Evolutionary conservation across 2,113 vertebrate species (phyloP).

Genomic region (Alaudala cheleensis): DNA sequence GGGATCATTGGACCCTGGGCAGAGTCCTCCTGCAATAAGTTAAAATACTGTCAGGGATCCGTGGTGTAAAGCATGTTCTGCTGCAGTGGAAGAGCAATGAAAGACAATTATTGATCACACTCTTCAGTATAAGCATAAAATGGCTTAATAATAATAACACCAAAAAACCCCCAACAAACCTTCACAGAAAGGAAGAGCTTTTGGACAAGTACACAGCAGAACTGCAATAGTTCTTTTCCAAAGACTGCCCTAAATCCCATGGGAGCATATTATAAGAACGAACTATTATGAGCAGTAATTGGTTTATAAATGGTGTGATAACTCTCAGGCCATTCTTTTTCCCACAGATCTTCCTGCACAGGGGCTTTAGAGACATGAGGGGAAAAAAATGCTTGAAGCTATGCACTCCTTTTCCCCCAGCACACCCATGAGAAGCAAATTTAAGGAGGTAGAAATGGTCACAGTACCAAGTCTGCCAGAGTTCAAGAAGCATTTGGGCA

Average conservation of each 20-base stretch:
- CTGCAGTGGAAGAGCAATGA: neutral
- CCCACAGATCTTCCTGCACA: neutral
- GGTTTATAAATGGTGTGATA: neutral
- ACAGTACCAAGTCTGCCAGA: neutral
- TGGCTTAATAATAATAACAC: neutral
- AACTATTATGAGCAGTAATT: neutral
- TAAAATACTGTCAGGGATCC: conserved; percentile 3
- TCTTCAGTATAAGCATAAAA: neutral
- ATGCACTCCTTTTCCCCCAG: neutral
- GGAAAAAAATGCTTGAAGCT: neutral
- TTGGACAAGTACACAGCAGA: neutral
- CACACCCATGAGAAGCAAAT: neutral
- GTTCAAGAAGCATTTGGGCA: neutral
- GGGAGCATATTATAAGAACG: neutral
- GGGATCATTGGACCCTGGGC: conserved; percentile 83
- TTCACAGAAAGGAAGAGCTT: neutral
- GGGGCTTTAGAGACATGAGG: neutral
- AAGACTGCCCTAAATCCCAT: neutral
- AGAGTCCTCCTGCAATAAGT: conserved; percentile 82
- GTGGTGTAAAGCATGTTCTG: neutral
- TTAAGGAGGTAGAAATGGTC: neutral
- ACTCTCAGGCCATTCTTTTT: neutral
- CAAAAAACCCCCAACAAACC: neutral
- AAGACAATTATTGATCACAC: neutral
- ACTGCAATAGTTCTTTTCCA: neutral